These are phyloP conservation scores for Enteromius treurensis DNA, from an alignment of 2,797 vertebrate species.

Conservation along the genomic window DNA sequence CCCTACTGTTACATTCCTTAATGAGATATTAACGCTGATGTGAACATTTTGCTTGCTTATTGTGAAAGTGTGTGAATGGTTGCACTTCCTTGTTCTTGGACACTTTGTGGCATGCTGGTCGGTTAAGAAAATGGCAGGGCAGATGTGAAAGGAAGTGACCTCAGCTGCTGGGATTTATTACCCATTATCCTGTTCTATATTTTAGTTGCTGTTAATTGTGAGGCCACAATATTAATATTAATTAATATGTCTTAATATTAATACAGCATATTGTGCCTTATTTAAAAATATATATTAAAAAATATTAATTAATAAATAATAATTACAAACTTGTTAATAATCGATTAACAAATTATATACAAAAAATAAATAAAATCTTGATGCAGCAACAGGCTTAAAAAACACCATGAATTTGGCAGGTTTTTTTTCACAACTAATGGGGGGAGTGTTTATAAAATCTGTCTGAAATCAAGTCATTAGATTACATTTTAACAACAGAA, in stretches of 20 bases:
- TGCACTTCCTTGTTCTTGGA: slow-evolving; percentile 45
- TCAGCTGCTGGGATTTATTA: slow-evolving; percentile 27
- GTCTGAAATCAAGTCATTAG: not conserved
- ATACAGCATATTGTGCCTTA: not conserved
- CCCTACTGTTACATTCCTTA: slow-evolving; percentile 63
- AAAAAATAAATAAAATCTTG: not conserved
- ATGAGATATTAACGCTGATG: slow-evolving; percentile 54
- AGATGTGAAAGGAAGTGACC: slow-evolving; percentile 43
- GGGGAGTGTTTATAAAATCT: not conserved
- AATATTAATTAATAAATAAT: not conserved
- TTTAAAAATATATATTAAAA: not conserved
- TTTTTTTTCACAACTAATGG: not conserved
- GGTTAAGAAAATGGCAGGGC: not conserved
- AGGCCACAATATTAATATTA: not conserved
- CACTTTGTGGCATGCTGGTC: slow-evolving; percentile 40
- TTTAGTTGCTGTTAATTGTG: not conserved
- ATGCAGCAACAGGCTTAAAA: not conserved
- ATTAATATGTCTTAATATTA: not conserved
- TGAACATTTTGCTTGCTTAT: slow-evolving; percentile 34
- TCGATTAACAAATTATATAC: not conserved
- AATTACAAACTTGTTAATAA: too few species aligned
- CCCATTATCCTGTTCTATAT: slow-evolving; percentile 16
- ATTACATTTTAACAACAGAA: not conserved
- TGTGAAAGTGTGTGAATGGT: slow-evolving; percentile 14
- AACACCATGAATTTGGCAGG: not conserved